Base-by-base conservation (phyloP, 2,888 invertebrate genomes). In the Capitulum mitella region DNA sequence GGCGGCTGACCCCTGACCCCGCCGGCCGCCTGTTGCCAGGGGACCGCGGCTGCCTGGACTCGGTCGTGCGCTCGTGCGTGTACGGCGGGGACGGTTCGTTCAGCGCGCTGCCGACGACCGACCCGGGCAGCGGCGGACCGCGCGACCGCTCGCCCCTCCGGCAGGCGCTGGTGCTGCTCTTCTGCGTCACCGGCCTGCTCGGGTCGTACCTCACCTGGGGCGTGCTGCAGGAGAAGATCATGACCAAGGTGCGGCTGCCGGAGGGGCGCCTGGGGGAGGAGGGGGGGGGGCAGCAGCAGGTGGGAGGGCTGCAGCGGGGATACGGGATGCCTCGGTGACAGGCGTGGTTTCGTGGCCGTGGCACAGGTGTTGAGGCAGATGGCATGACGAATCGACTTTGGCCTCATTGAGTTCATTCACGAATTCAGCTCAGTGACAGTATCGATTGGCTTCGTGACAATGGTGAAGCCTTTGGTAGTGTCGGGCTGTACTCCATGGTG, bases 151-250 rank as follows among this genome's bases (percentile, higher is more conserved):
- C 61, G 26, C 70, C 58, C 19, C 54, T 79, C 78, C 89, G 90
- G 84, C 90, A 91, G 84, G 88, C 89, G 0, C 82, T 90, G 43
- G 85, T 91, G 75, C 86, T 95, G 5, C 78, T 89, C 1, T 91
- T 93, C 85, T 98, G 97, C 86, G 94, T 95, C 85, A 86, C 90
- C 19, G 97, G 98, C 0, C 89, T 98, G 19, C 95, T 97, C 90
- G 88, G 90, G 10, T 92, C 96, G 61, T 98, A 97, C 85, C 88
- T 98, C 43, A 93, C 95, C 80, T 98, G 98, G 98, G 98, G 98
- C 12, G 89, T 98, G 81, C 88, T 99, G 81, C 98, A 99, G 86
- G 99, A 82, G 77, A 95, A 97, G 87, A 95, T 99, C 80, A 98
- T 99, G 95, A 98, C 98, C 0, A 91, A 91, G 88, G 91, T 91